Evolutionary conservation across 2,113 vertebrate genomes (phyloP), one percentile per base, ranked within the genome.

Genomic region (Microtus montanus): DNA sequence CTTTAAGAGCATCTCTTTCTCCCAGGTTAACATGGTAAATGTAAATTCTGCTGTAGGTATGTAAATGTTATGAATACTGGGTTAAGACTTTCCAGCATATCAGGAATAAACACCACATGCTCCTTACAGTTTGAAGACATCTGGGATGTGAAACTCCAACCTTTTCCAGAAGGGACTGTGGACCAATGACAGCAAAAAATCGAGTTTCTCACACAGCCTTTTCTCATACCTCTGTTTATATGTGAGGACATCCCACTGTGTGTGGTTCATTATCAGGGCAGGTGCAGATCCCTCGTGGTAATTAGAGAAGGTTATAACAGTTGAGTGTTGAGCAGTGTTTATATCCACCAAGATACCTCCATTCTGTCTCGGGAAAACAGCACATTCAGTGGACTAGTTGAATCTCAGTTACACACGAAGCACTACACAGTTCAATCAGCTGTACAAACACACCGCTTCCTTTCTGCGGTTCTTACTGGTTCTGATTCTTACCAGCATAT

Each of bases 211-310:
- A 54, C 10, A 30, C 33, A 0, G 0, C 6, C 22, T 95, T 82
- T 75, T n/a, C 77, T 35, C 96, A 33, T 97, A 99, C 99, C 99
- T 99, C 95, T 99, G 99, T 70, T 96, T 98, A 7, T 99, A 99
- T 41, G 95, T 97, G 88, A 99, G 97, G 24, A 94, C 92, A 3
- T 97, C 98, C 98, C 98, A 98, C 0, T 98, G 98, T 0, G 99
- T 99, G 79, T 99, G 99, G 97, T 99, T 99, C 64, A 99, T 98
- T 94, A 99, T 97, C 49, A 99, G 98, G 7, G 99, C 99, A 3
- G 99, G 99, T 66, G 99, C 99, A 24, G 99, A 98, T 63, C 99
- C 99, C 73, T 99, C 98, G 0, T 99, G 99, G 92, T 99, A 99
- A 97, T 99, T 99, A 0, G 96, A 98, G 97, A 99, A 99, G 84